Conservation (phyloP, 2,888 invertebrate species). For the Entomobrya multifasciata region DNA sequence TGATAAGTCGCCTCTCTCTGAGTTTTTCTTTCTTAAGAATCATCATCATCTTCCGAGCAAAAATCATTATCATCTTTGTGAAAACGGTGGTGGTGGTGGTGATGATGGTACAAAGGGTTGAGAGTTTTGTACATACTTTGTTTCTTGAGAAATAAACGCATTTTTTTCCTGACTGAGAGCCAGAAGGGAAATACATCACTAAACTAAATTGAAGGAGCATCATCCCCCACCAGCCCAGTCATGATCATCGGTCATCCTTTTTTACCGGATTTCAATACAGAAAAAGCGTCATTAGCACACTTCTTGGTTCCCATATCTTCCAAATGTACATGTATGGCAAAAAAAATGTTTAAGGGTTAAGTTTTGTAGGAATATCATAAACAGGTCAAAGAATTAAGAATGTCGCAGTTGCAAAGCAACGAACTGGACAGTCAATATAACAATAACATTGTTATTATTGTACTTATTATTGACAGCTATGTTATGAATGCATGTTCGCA, state of each 20-base stretch:
- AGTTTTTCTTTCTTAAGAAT: constrained; percentile 15
- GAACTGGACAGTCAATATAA: not conserved
- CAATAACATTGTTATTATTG: too few relatives aligned
- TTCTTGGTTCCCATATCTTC: constrained; percentile 39
- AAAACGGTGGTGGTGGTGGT: constrained; percentile 17
- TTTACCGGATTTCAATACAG: constrained; percentile 69
- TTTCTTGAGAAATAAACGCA: not conserved
- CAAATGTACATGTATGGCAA: too few relatives aligned
- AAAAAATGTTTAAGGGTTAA: too few relatives aligned
- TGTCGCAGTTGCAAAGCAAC: not conserved
- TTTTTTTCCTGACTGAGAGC: constrained; percentile 48
- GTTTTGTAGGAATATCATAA: too few relatives aligned
- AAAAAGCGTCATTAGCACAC: constrained; percentile 67
- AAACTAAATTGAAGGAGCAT: too few relatives aligned
- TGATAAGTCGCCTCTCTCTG: constrained; percentile 1
- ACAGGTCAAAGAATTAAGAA: not conserved
- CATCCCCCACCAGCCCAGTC: not conserved
- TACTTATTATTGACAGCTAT: too few relatives aligned
- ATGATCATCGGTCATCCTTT: constrained; percentile 62
- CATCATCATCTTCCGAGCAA: too few relatives aligned
- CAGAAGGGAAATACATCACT: constrained; percentile 53
- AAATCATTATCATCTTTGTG: constrained; percentile 9
- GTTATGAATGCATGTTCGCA: too few relatives aligned
- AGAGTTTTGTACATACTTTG: not conserved
- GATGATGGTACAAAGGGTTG: too few relatives aligned